Evolutionary conservation across 2,888 invertebrate species (phyloP).

Genomic region (Eristalinus aeneus): DNA sequence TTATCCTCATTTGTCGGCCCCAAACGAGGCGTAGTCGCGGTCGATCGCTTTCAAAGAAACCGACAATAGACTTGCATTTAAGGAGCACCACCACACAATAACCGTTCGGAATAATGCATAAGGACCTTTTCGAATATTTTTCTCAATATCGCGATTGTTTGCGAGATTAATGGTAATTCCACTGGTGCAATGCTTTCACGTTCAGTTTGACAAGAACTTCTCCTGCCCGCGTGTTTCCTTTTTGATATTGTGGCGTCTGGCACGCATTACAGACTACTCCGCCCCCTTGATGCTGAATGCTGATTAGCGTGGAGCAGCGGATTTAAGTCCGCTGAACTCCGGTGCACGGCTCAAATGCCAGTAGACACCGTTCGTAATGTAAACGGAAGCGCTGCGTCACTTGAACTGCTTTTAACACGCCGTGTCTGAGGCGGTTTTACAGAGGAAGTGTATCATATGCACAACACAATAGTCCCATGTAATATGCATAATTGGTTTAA

Average conservation of each 20-base stretch:
- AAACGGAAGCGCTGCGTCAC: conserved; percentile 15
- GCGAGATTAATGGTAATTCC: conserved; percentile 45
- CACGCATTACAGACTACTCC: conserved; percentile 15
- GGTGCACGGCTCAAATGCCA: conserved; percentile 1
- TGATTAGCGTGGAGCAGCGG: conserved; percentile 36
- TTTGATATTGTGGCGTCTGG: conserved; percentile 1
- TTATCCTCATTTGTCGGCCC: background rate
- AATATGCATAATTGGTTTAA: conserved; percentile 20
- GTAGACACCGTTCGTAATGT: conserved; percentile 6
- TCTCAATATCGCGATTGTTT: conserved; percentile 35
- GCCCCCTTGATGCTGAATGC: background rate
- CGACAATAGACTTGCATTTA: conserved; percentile 35
- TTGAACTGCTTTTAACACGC: conserved; percentile 1
- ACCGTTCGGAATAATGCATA: conserved; percentile 55
- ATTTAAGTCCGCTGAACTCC: conserved; percentile 36
- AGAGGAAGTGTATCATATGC: background rate
- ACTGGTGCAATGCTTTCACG: background rate
- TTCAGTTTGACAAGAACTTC: background rate
- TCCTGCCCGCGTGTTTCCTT: background rate
- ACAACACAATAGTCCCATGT: background rate
- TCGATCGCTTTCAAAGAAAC: background rate
- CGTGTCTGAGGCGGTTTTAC: background rate
- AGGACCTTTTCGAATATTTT: conserved; percentile 49
- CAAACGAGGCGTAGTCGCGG: background rate
- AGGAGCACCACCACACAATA: conserved; percentile 15